A percentile compares a stretch with the other conserved stretches of the same genome.
Evolutionary conservation across 2,888 invertebrate species (phyloP).

Genomic region (Caenorhabditis sp.): DNA sequence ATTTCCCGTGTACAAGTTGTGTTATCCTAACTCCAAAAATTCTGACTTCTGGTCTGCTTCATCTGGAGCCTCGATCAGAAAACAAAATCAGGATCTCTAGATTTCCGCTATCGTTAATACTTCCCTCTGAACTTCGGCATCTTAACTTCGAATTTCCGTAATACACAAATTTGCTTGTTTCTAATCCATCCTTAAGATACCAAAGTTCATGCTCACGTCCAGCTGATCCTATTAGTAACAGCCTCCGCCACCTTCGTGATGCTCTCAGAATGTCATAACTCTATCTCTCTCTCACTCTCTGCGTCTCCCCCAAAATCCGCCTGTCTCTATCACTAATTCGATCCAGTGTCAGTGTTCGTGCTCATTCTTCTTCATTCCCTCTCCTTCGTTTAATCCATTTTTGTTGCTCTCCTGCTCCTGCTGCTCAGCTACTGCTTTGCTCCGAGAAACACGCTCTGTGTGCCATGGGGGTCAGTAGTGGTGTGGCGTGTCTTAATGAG

Average conservation of each 20-base stretch:
- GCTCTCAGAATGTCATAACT: conserved; percentile 1
- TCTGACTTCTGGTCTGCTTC: too few relatives aligned
- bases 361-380: conserved; percentile 15
- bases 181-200: conserved; percentile 1
- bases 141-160: background rate
- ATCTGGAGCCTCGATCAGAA: too few relatives aligned
- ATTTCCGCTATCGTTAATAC: too few relatives aligned
- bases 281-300: conserved; percentile 11
- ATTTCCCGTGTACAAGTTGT: too few relatives aligned
- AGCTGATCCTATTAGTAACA: conserved; percentile 41
- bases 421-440: background rate
- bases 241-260: background rate
- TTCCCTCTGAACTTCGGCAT: background rate
- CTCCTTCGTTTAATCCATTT: conserved; percentile 18
- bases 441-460: conserved; percentile 1
- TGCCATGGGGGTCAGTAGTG: conserved; percentile 22
- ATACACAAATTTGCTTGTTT: background rate
- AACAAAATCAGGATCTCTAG: too few relatives aligned
- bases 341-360: conserved; percentile 35
- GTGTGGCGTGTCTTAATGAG: conserved; percentile 54
- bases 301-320: conserved; percentile 40
- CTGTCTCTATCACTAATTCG: conserved; percentile 34
- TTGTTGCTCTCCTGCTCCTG: background rate
- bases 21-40: too few relatives aligned
- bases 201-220: conserved; percentile 25